Percentiles rank a stretch among this genome's conserved stretches.
phyloP scores from a whole-genome alignment of 2,888 invertebrate genomes.

The Melanotus villosus region DNA sequence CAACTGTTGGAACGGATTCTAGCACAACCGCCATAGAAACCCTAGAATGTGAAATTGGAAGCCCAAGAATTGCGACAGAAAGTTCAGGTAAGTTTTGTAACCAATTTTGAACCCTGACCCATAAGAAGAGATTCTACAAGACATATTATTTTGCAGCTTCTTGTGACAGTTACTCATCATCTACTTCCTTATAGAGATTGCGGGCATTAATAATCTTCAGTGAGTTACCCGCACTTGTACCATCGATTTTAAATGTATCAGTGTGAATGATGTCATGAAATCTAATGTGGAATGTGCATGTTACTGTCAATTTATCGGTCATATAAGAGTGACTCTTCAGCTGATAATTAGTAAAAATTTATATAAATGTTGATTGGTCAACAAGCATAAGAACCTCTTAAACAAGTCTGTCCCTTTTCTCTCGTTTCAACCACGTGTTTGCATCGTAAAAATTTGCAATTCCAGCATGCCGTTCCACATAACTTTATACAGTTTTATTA shows the following conservation, averaged over 20 bases:
- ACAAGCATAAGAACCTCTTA: conserved; percentile 7
- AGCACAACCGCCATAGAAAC: conserved; percentile 54
- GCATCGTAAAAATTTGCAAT: conserved; percentile 25
- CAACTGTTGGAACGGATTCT: conserved; percentile 65
- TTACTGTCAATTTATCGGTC: conserved; percentile 23
- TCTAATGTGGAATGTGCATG: conserved; percentile 38
- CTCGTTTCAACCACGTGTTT: conserved; percentile 19
- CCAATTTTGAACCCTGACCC: neutral
- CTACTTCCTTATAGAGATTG: conserved; percentile 77
- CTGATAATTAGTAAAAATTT: neutral
- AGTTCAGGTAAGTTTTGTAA: conserved; percentile 72
- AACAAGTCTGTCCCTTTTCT: conserved; percentile 7
- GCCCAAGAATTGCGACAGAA: conserved; percentile 73
- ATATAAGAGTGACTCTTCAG: neutral
- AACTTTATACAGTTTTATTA: neutral
- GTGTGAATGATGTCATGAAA: conserved; percentile 35
- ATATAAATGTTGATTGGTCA: neutral
- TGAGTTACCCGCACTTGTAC: conserved; percentile 53
- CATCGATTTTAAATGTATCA: conserved; percentile 32
- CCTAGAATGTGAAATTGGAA: conserved; percentile 68
- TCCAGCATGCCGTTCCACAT: conserved; percentile 32
- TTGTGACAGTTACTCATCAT: conserved; percentile 81
- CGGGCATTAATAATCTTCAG: conserved; percentile 46
- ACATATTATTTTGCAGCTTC: conserved; percentile 74
- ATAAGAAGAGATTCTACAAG: conserved; percentile 30